Evolutionary conservation across 2,113 vertebrate species (phyloP).

Genomic region (Oryzias curvinotus): DNA sequence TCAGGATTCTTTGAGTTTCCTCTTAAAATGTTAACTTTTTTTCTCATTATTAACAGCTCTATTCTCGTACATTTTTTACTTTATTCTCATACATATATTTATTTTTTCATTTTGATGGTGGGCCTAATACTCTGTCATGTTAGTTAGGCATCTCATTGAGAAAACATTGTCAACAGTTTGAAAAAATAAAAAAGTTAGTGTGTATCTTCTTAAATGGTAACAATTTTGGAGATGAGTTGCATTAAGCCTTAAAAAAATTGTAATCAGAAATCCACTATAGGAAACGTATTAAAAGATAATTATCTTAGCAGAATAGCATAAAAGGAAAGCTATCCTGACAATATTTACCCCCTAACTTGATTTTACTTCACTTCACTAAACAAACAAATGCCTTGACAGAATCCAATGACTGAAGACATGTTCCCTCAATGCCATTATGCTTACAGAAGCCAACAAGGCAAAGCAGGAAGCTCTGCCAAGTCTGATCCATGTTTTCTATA

Average conservation of each 20-base stretch:
- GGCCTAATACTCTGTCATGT: too few relatives aligned
- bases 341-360: neutral
- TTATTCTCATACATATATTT: too few relatives aligned
- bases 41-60: too few relatives aligned
- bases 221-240: too few relatives aligned
- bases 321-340: neutral
- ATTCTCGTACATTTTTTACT: too few relatives aligned
- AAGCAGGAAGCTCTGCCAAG: constrained; percentile 2
- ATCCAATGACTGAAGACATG: neutral
- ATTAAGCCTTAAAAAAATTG: neutral
- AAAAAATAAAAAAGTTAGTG: too few relatives aligned
- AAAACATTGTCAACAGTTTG: too few relatives aligned
- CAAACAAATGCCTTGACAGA: constrained; percentile 1
- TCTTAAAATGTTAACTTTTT: too few relatives aligned
- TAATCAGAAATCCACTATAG: neutral
- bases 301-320: neutral
- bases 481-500: constrained; percentile 1
- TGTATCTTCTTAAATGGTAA: too few relatives aligned
- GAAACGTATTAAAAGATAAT: neutral
- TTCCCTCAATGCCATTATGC: constrained; percentile 2
- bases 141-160: too few relatives aligned
- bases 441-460: constrained; percentile 9
- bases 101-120: too few relatives aligned
- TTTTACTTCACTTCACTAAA: constrained; percentile 10
- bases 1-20: too few relatives aligned